Evolutionary conservation across 2,113 vertebrate genomes (phyloP).

Genomic region (Delphinus delphis): DNA sequence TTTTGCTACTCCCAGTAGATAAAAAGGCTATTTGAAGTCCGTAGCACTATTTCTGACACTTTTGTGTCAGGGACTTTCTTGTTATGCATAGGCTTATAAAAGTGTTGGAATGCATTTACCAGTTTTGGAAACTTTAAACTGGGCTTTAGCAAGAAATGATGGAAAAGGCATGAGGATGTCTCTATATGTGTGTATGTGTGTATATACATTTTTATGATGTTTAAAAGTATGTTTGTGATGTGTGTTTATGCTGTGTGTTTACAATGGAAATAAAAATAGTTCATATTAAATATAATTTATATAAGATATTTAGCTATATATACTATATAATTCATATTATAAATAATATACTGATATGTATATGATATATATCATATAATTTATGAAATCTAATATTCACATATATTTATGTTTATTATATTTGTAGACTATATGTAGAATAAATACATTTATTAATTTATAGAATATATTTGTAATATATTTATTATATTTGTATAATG

Average conservation of each 20-base stretch:
- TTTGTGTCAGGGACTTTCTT: not conserved
- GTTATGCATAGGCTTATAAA: not conserved
- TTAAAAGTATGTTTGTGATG: not conserved
- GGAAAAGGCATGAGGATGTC: not conserved
- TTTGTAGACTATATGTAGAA: not conserved
- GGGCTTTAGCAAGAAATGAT: not conserved
- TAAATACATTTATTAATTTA: not conserved
- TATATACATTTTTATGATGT: not conserved
- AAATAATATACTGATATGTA: not conserved
- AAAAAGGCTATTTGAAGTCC: not conserved
- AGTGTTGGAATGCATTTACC: not conserved
- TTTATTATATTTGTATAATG: not conserved
- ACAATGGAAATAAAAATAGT: not conserved
- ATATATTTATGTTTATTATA: not conserved
- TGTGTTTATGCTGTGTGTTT: not conserved
- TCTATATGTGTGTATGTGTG: not conserved
- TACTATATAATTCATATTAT: not conserved
- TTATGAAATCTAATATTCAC: not conserved
- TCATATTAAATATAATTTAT: not conserved
- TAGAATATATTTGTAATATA: not conserved
- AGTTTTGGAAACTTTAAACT: not conserved
- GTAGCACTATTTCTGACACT: not conserved
- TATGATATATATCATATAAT: not conserved
- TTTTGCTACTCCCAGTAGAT: not conserved
- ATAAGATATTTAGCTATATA: not conserved